These are phyloP conservation scores for Schizotus pectinicornis DNA, from an alignment of 2,888 invertebrate species.

Conservation along the genomic window DNA sequence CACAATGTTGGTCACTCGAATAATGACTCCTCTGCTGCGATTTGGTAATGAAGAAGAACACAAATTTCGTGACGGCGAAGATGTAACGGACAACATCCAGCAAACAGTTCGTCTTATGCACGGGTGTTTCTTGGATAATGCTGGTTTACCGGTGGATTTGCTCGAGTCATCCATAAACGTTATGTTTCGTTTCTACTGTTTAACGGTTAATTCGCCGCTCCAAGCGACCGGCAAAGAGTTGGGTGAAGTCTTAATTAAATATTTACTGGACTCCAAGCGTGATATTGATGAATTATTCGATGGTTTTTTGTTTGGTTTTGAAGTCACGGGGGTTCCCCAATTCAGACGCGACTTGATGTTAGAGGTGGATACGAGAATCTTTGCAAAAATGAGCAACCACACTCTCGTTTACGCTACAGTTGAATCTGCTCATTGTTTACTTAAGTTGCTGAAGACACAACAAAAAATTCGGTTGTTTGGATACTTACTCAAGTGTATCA, in stretches of 20 bases:
- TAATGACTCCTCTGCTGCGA: conserved; percentile 32
- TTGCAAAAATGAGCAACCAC: conserved; percentile 35
- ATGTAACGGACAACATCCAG: conserved; percentile 41
- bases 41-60: conserved; percentile 41
- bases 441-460: conserved; percentile 47
- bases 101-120: conserved; percentile 45
- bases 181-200: conserved; percentile 57
- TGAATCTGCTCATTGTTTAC: conserved; percentile 50
- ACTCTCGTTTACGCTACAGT: conserved; percentile 37
- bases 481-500: conserved; percentile 55
- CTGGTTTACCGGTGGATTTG: conserved; percentile 51
- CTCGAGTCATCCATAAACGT: conserved; percentile 58
- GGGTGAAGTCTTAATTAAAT: conserved; percentile 43
- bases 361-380: conserved; percentile 37
- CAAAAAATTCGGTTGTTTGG: conserved; percentile 52
- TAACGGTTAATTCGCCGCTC: conserved; percentile 50
- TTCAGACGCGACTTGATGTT: conserved; percentile 47
- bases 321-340: conserved; percentile 34
- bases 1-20: conserved; percentile 52
- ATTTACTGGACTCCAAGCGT: conserved; percentile 34
- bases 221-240: conserved; percentile 51
- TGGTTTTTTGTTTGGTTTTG: conserved; percentile 51
- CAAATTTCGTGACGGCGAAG: conserved; percentile 47
- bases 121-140: conserved; percentile 44
- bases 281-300: conserved; percentile 46